Percentiles rank a stretch among this genome's conserved stretches.
Evolutionary conservation across 2,888 invertebrate genomes (phyloP).

Genomic region (Oeneis ivallda): DNA sequence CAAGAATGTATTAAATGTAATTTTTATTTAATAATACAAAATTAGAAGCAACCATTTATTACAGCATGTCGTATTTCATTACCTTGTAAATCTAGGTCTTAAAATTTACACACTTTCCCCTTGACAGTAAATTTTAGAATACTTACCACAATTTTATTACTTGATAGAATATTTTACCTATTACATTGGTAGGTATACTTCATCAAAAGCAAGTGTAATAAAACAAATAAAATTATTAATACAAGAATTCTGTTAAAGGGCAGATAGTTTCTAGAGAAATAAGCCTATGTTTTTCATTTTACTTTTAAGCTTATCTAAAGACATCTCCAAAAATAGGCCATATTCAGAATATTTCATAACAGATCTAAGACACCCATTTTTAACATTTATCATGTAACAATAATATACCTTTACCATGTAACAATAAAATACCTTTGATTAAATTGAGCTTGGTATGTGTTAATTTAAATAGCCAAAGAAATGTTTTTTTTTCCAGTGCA

Average conservation of each 20-base stretch:
- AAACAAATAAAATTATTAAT: too few species aligned
- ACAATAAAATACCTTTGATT: too few species aligned
- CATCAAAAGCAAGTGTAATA: slow-evolving; percentile 6
- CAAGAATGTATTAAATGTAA: slow-evolving; percentile 44
- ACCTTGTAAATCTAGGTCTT: slow-evolving; percentile 53
- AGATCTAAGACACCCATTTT: slow-evolving; percentile 30
- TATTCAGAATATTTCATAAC: slow-evolving; percentile 23
- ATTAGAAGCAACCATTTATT: slow-evolving; percentile 78
- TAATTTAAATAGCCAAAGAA: too few species aligned
- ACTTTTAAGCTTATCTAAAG: slow-evolving; percentile 17
- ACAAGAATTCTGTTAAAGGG: not conserved
- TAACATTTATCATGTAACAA: too few species aligned
- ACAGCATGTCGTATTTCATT: slow-evolving; percentile 63
- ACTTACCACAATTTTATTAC: not conserved
- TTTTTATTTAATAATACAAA: slow-evolving; percentile 75
- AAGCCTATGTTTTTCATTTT: slow-evolving; percentile 5
- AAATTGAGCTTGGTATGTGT: too few species aligned
- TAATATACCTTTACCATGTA: too few species aligned
- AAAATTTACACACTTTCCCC: slow-evolving; percentile 39
- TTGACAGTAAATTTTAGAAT: slow-evolving; percentile 8
- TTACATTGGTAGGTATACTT: not conserved
- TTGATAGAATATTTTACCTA: too few species aligned
- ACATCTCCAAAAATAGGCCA: slow-evolving; percentile 30
- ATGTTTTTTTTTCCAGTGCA: too few species aligned
- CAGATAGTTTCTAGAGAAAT: slow-evolving; percentile 16